Evolutionary conservation across 2,888 invertebrate genomes (phyloP), one percentile per base, ranked within the genome.

Genomic region (Parnassius glacialis): DNA sequence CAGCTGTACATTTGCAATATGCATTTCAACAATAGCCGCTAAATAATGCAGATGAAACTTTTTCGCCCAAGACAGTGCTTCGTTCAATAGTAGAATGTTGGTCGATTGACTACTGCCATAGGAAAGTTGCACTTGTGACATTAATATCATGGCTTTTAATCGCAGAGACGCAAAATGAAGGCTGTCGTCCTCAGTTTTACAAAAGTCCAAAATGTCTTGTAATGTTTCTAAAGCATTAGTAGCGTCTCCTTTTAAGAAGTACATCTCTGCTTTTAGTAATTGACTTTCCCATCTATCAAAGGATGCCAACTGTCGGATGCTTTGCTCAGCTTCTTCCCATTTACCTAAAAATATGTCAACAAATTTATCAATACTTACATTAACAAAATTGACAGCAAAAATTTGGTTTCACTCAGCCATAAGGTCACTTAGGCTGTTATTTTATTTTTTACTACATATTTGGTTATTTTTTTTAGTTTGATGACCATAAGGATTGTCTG

Each of bases 21-120:
- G 94, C 88, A 97, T 93, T 73, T 95, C 95, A 3, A 95, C 94
- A 42, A 96, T 80, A 0, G 96, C 94, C 53, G 94, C 93, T 67
- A 96, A 93, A 77, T 96, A 96, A 68, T 96, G 95, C 72, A 97
- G 90, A 79, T 96, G 95, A 71, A 96, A 95, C 50, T 94, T 93
- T 67, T 93, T 93, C 1, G 96, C 95, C 64, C 95, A 85, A 16
- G 95, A 94, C n/a, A 97, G 86, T 3, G 96, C 96, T 68, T 94
- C 93, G 72, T 95, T 94, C 55, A 94, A 87, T 70, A 90, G 87
- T 76, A 92, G 94, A 62, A 93, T 93, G 79, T 84, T 92, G 70
- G 78, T 83, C 63, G 92, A 83, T 70, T 93, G 87, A 57, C 93
- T 85, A 57, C 92, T 92, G 73, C 93, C 92, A 66, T 93, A 92